phyloP scores from a whole-genome alignment of 2,113 vertebrate genomes.

The Apodemus sylvaticus region DNA sequence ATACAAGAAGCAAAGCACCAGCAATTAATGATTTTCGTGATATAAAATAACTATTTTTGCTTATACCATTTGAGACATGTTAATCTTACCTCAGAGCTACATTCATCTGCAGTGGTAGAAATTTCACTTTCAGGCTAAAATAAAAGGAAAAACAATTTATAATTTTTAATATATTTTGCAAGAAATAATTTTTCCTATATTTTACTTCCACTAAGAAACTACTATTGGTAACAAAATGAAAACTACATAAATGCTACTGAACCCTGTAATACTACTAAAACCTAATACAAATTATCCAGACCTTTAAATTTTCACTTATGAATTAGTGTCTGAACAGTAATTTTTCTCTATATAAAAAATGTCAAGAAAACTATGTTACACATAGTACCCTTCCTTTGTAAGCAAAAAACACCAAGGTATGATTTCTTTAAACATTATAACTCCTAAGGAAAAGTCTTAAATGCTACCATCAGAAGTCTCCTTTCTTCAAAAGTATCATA shows the following conservation, averaged over 20 bases:
- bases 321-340: not conserved
- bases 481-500: slow-evolving; percentile 30
- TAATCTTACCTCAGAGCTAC: slow-evolving; percentile 95
- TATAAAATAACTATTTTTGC: slow-evolving; percentile 32
- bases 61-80: not conserved
- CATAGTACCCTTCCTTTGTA: not conserved
- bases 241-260: slow-evolving; percentile 1
- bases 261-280: not conserved
- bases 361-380: not conserved
- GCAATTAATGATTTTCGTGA: slow-evolving; percentile 13
- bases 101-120: slow-evolving; percentile 95
- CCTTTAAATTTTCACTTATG: slow-evolving; percentile 12
- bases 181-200: not conserved
- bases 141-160: slow-evolving; percentile 76
- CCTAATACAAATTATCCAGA: not conserved
- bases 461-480: not conserved
- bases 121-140: slow-evolving; percentile 95
- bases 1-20: slow-evolving; percentile 32
- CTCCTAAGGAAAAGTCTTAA: slow-evolving; percentile 24
- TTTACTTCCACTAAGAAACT: not conserved
- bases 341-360: slow-evolving; percentile 48
- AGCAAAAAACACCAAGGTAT: not conserved
- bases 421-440: not conserved
- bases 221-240: not conserved
- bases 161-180: not conserved